Conservation (phyloP, 2,888 invertebrate species). For the Flexamia atlantica region DNA sequence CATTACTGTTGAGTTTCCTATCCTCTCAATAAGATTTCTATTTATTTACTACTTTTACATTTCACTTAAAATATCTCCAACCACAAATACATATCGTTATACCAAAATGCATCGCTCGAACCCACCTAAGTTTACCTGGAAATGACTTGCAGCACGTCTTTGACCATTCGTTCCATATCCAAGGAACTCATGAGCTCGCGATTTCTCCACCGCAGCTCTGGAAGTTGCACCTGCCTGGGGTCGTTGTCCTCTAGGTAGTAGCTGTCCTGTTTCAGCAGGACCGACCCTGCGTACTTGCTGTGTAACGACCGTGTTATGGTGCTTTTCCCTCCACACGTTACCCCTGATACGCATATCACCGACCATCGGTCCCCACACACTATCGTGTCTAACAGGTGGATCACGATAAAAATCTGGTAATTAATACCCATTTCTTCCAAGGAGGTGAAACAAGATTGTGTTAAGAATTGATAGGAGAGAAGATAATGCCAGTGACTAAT, state of each 20-base stretch:
- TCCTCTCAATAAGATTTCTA: no score
- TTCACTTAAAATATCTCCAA: no score
- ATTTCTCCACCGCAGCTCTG: slow-evolving; percentile 84
- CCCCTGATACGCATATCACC: slow-evolving; percentile 86
- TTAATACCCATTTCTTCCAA: not conserved
- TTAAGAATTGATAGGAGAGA: not conserved
- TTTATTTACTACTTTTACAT: no score
- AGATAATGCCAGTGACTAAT: not conserved
- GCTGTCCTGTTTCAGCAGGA: slow-evolving; percentile 24
- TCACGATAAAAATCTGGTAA: not conserved
- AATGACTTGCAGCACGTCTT: slow-evolving; percentile 76
- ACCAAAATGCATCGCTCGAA: not conserved
- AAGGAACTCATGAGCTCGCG: slow-evolving; percentile 85
- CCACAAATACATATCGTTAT: no score
- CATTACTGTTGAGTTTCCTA: no score
- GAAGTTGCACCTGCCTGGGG: slow-evolving; percentile 72
- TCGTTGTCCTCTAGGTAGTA: slow-evolving; percentile 33
- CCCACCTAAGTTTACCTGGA: slow-evolving; percentile 37
- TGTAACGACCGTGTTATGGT: slow-evolving; percentile 81
- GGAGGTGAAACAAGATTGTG: not conserved
- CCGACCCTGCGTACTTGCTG: slow-evolving; percentile 74
- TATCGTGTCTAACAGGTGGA: not conserved
- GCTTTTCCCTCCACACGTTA: slow-evolving; percentile 90
- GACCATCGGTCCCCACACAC: slow-evolving; percentile 73
- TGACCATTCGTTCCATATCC: slow-evolving; percentile 85